Percentiles rank a stretch among this genome's conserved stretches.
phyloP scores from a whole-genome alignment of 2,888 invertebrate genomes.

The Hydroisotoma schaefferi region DNA sequence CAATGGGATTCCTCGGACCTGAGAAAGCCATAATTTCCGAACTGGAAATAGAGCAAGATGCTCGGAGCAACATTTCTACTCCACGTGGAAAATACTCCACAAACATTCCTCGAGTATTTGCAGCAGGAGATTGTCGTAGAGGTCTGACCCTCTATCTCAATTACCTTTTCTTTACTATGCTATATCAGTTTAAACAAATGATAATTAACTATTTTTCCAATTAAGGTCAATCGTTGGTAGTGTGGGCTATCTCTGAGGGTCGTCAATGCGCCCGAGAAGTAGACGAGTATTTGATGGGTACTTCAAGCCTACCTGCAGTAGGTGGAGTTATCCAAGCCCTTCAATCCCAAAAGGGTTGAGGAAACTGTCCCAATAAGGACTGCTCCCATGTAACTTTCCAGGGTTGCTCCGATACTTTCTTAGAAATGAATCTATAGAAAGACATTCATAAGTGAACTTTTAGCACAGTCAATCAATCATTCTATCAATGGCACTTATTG shows the following conservation, averaged over 20 bases:
- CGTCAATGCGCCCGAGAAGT: conserved; percentile 95
- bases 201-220: neutral
- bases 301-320: conserved; percentile 81
- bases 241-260: conserved; percentile 98
- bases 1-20: conserved; percentile 98
- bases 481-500: too few relatives aligned
- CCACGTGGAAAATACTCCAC: conserved; percentile 72
- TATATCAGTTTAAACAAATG: neutral
- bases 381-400: too few relatives aligned
- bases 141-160: conserved; percentile 52
- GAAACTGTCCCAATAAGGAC: too few relatives aligned
- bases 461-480: too few relatives aligned
- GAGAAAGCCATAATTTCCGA: conserved; percentile 85
- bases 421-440: too few relatives aligned
- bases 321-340: conserved; percentile 69
- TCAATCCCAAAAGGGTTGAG: conserved; percentile 49
- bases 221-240: conserved; percentile 87
- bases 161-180: neutral
- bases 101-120: conserved; percentile 78
- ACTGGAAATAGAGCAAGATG: conserved; percentile 72
- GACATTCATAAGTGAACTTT: too few relatives aligned
- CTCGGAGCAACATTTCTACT: conserved; percentile 87
- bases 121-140: conserved; percentile 96
- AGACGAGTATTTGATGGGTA: conserved; percentile 73
- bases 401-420: too few relatives aligned